These are phyloP conservation scores for Hydra vulgaris DNA, from an alignment of 30 jellyfish, hydroid and myxozoan species.

Conservation along the genomic window DNA sequence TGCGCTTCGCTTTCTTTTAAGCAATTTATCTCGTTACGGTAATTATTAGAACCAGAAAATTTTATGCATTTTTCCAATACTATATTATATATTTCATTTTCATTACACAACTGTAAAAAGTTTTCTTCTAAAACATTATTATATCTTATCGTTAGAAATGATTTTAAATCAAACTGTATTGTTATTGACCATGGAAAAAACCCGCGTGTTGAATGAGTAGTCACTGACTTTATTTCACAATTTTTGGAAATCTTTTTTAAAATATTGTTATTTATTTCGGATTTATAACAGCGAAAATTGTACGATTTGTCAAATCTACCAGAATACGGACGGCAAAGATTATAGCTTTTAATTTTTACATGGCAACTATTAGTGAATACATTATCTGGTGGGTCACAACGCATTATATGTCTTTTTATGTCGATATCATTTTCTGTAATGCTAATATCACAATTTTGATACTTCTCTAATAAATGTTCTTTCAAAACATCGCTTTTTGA, in stretches of 20 bases:
- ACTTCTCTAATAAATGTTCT: neutral
- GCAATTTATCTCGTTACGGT: neutral
- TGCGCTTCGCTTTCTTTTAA: neutral
- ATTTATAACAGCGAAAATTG: neutral
- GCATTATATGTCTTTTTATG: neutral
- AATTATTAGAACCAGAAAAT: neutral
- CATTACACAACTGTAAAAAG: neutral
- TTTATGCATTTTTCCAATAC: neutral
- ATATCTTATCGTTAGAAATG: neutral
- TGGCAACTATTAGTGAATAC: neutral
- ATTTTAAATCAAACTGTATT: neutral
- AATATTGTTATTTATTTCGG: neutral
- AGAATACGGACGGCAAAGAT: neutral
- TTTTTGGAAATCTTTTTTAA: neutral
- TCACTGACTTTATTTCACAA: neutral
- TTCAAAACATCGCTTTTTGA: neutral
- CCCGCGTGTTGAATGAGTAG: neutral
- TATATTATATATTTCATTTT: neutral
- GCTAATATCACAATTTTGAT: neutral
- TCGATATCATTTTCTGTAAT: neutral
- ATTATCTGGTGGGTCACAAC: neutral
- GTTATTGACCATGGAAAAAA: neutral
- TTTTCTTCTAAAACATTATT: neutral
- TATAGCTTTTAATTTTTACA: neutral
- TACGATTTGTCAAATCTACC: neutral